Conservation (phyloP, 2,113 vertebrate species). For the Odocoileus hemionus region DNA sequence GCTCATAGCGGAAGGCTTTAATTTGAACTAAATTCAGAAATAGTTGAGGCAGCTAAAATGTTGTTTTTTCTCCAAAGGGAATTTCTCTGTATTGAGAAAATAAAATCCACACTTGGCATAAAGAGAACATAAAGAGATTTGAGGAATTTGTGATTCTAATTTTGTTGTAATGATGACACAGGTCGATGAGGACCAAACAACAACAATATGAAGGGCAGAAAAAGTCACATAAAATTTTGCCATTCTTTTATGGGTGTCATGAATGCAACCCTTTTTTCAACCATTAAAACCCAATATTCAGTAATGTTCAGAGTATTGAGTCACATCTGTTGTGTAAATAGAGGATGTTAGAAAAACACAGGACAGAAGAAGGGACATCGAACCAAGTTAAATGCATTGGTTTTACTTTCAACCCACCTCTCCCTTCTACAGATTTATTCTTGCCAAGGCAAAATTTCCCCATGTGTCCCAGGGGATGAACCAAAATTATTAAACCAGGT, state of each 20-base stretch:
- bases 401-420: background rate
- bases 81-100: background rate
- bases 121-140: background rate
- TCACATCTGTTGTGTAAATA: background rate
- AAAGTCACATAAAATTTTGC: accelerated
- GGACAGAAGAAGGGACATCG: background rate
- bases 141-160: background rate
- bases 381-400: accelerated
- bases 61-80: background rate
- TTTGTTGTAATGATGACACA: background rate
- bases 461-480: background rate
- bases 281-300: background rate
- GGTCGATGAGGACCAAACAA: too few relatives aligned
- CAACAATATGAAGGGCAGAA: background rate
- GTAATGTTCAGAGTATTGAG: accelerated
- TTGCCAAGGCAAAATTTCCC: background rate
- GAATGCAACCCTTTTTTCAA: accelerated
- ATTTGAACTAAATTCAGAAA: background rate
- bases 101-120: background rate
- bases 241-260: accelerated
- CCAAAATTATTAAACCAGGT: background rate
- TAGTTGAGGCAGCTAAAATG: background rate
- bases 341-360: background rate
- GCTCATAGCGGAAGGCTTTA: background rate
- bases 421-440: background rate